Evolutionary conservation across 2,888 invertebrate species (phyloP), one percentile per base, ranked within the genome.

Genomic region (Teleiodes luculella): DNA sequence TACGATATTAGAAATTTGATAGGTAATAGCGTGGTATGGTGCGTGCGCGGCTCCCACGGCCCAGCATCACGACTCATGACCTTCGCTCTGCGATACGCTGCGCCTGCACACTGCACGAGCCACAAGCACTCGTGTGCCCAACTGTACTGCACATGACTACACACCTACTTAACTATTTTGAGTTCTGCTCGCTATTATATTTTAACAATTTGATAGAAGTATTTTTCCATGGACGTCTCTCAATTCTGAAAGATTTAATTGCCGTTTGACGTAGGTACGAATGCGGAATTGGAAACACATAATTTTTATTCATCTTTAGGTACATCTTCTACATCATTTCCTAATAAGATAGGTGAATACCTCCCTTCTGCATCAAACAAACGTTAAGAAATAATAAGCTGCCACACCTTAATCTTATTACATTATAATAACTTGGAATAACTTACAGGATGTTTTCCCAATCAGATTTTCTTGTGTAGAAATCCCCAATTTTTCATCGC

Each of bases 391-490:
- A 85, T 84, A 84, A 86, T 83, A 83, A 70, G 69, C 59, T 55
- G 57, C 61, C 64, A 71, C 80, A 80, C 80, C 86, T 76, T 86
- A 86, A 86, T 87, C 86, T 86, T 80, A 83, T 86, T 82, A 83
- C 74, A 75, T 80, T 80, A 81, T 86, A 83, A 84, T 83, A 83
- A 77, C 77, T 74, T 72, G 68, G 83, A 84, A 83, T 83, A 86
- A 81, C 83, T 86, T 84, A 80, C 80, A 81, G 78, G n/a, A 84
- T 85, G 84, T 85, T 87, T 84, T 87, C 70, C 74, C 83, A 85
- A 86, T 86, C 85, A 80, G 79, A 84, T 81, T 79, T 75, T 62
- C 62, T 60, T 62, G 65, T 55, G 58, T 59, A 63, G 59, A 72
- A 73, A 75, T 68, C 83, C 83, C 80, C 81, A 83, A 82, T 87